Evolutionary conservation across 2,797 vertebrate species (phyloP).

Genomic region (Lithobates pipiens): DNA sequence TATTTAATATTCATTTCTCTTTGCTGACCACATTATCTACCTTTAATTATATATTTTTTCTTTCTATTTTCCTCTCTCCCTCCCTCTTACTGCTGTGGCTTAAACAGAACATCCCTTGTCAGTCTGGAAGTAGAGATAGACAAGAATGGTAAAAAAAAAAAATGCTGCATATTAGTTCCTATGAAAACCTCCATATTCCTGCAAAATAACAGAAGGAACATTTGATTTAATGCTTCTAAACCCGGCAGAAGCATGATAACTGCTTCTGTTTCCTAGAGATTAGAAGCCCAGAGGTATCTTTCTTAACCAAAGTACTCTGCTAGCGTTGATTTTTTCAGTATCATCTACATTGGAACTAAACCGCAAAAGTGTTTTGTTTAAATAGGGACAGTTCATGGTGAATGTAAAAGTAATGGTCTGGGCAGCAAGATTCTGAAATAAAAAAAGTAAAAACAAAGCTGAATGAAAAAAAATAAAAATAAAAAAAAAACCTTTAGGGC

Average conservation of each 20-base stretch:
- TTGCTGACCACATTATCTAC: constrained; percentile 41
- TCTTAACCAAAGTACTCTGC: neutral
- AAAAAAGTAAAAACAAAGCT: neutral
- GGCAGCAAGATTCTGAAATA: neutral
- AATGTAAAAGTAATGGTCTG: neutral
- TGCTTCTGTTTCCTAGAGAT: constrained; percentile 34
- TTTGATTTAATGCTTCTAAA: constrained; percentile 40
- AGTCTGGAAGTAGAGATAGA: constrained; percentile 46
- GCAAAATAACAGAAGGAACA: constrained; percentile 27
- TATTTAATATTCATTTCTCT: constrained; percentile 30
- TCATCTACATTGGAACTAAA: neutral
- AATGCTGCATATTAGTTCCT: constrained; percentile 6
- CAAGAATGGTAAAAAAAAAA: neutral
- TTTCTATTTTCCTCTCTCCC: neutral
- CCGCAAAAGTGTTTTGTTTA: neutral
- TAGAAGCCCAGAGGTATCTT: constrained; percentile 48
- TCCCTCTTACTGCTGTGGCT: neutral
- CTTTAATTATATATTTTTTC: constrained; percentile 13
- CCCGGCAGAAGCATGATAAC: constrained; percentile 37
- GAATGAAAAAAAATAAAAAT: neutral
- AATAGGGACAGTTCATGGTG: neutral
- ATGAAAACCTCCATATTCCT: constrained; percentile 33
- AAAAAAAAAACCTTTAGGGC: too few relatives aligned
- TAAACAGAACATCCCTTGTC: constrained; percentile 41
- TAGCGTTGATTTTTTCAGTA: constrained; percentile 1